phyloP scores from a whole-genome alignment of 2,888 invertebrate genomes.

The Syrphus vitripennis region DNA sequence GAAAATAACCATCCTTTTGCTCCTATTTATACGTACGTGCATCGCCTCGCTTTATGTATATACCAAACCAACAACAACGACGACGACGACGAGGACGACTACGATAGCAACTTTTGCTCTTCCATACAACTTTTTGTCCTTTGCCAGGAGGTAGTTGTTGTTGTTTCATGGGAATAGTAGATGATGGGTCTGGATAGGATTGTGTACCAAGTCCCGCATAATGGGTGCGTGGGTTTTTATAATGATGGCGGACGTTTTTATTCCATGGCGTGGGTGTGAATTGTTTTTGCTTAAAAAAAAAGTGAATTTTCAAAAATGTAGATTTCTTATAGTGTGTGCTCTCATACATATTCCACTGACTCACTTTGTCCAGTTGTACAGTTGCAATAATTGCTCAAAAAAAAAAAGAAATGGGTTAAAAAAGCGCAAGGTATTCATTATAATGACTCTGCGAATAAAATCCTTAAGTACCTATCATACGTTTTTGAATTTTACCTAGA shows the following conservation, averaged over 20 bases:
- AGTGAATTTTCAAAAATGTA: constrained; percentile 1
- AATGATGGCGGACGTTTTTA: neutral
- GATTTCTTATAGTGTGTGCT: neutral
- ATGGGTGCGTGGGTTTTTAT: constrained; percentile 2
- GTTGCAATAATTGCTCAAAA: constrained; percentile 16
- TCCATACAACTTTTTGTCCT: constrained; percentile 8
- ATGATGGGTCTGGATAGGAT: neutral
- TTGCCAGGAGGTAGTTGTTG: neutral
- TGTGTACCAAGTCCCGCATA: neutral
- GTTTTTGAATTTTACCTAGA: neutral
- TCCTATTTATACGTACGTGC: neutral
- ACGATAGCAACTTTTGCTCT: constrained; percentile 54
- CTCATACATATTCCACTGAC: neutral
- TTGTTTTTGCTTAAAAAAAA: neutral
- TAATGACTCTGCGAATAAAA: constrained; percentile 58
- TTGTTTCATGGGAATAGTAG: neutral
- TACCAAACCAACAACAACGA: neutral
- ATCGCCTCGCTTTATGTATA: neutral
- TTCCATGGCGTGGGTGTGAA: neutral
- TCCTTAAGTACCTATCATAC: constrained; percentile 38
- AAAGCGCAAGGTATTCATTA: constrained; percentile 20
- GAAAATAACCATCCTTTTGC: constrained; percentile 51
- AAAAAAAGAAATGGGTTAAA: constrained; percentile 1
- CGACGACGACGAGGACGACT: neutral
- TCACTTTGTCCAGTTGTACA: neutral